Evolutionary conservation across 2,888 invertebrate species (phyloP), one percentile per base, ranked within the genome.

Genomic region (Cetonia aurata): DNA sequence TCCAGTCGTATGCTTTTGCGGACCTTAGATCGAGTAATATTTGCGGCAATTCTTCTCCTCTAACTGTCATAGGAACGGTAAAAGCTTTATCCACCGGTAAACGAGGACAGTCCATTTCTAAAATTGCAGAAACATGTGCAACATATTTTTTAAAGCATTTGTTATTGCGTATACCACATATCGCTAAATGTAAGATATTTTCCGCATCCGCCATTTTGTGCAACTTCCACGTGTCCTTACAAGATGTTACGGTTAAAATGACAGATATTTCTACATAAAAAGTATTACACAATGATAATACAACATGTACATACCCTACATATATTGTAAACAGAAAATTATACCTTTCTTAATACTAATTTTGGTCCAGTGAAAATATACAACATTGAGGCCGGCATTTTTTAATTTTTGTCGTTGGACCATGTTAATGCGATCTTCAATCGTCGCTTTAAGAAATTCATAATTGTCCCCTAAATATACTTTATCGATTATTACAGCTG

Each of bases 21-120:
- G 90, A 89, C 77, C 93, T 87, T 70, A 94, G 85, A 82, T 96
- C 95, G 1, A 94, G 85, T 6, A 95, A 82, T 15, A 95, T 82
- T 83, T 95, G 95, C 0, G 95, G 89, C 71, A 95, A 81, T 82
- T 95, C 95, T 72, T 92, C 88, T 0, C 93, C 92, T 46, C 87
- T 85, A 0, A 86, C 86, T n/a, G 92, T 85, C 67, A 91, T 85
- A 0, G 95, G 94, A 67, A 89, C 89, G 59, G 92, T 93, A 41
- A 95, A 86, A 0, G 93, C 93, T 15, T 89, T 86, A 37, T 87
- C 83, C 0, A 85, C 77, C 0, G 94, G 93, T 57, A 95, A 82
- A 46, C 95, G 87, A 0, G 94, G 92, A 80, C 95, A 95, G 79
- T 94, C 92, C 0, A 90, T 87, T 80, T 93, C 94, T 88, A 50